These are phyloP conservation scores for Pandemis heparana DNA, from an alignment of 2,888 invertebrate genomes.

Conservation along the genomic window DNA sequence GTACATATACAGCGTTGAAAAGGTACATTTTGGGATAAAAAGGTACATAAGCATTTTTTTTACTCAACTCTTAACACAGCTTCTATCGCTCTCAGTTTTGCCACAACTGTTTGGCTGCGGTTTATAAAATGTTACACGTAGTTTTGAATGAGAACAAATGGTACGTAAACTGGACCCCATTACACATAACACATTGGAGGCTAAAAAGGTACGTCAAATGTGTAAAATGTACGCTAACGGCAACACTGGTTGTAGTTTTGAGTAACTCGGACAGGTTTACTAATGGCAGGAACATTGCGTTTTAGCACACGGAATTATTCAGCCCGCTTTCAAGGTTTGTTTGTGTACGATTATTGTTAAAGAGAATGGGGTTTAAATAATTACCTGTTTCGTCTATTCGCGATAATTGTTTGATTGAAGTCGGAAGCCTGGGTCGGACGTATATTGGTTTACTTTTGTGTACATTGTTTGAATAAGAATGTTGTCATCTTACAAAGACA, in stretches of 20 bases:
- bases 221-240: too few relatives aligned
- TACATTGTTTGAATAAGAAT: slow-evolving; percentile 6
- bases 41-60: too few relatives aligned
- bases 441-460: slow-evolving; percentile 8
- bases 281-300: slow-evolving; percentile 11
- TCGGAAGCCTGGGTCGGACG: neutral
- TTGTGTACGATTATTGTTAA: slow-evolving; percentile 35
- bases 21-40: too few relatives aligned
- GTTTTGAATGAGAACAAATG: too few relatives aligned
- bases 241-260: slow-evolving; percentile 11
- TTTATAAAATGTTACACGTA: too few relatives aligned
- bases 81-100: too few relatives aligned
- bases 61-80: too few relatives aligned
- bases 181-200: too few relatives aligned
- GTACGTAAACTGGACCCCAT: too few relatives aligned
- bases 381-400: slow-evolving; percentile 21
- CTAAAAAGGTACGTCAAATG: too few relatives aligned
- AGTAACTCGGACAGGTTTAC: neutral
- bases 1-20: too few relatives aligned
- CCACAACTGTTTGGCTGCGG: too few relatives aligned
- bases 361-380: slow-evolving; percentile 6
- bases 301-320: slow-evolving; percentile 15
- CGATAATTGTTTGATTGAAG: slow-evolving; percentile 11
- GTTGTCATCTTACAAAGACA: slow-evolving; percentile 33
- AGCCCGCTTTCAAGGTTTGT: slow-evolving; percentile 25